Evolutionary conservation across 30 jellyfish, hydroid and myxozoan genomes (phyloP).

Genomic region (Calvadosia cruxmelitensis): DNA sequence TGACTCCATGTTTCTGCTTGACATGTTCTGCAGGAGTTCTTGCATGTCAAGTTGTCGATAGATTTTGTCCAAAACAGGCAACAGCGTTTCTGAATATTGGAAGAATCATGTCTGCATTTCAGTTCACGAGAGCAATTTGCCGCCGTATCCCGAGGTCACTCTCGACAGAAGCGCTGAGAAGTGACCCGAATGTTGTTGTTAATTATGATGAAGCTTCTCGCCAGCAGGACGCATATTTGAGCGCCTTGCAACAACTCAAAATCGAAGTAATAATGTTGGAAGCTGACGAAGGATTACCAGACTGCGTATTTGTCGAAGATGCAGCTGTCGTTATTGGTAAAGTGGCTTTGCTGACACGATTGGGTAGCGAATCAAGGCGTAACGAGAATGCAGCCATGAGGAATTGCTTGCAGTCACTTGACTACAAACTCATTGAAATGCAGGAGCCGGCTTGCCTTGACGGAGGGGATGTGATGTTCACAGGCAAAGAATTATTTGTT

Average conservation of each 20-base stretch:
- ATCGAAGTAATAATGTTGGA: slow-evolving; percentile 42
- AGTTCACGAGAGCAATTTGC: slow-evolving; percentile 57
- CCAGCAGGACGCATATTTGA: slow-evolving; percentile 25
- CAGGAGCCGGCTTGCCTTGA: slow-evolving; percentile 64
- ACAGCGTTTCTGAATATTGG: too few species aligned
- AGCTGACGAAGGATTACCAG: slow-evolving; percentile 84
- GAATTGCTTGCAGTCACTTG: slow-evolving; percentile 4
- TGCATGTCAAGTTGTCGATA: too few species aligned
- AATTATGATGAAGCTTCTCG: slow-evolving; percentile 33
- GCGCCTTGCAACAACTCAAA: slow-evolving; percentile 34
- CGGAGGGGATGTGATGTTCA: slow-evolving; percentile 92
- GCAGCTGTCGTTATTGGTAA: slow-evolving; percentile 66
- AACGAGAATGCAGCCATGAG: slow-evolving; percentile 23
- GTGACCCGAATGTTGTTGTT: slow-evolving; percentile 14
- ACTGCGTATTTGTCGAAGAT: slow-evolving; percentile 89
- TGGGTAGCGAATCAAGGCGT: slow-evolving; percentile 48
- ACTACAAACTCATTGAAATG: slow-evolving; percentile 25
- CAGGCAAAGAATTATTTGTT: slow-evolving; percentile 81
- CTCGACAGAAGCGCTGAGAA: slow-evolving; percentile 43
- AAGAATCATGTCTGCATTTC: too few species aligned
- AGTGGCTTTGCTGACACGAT: slow-evolving; percentile 53
- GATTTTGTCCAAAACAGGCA: too few species aligned
- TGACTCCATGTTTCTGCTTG: too few species aligned
- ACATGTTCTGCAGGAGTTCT: too few species aligned
- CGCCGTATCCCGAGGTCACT: slow-evolving; percentile 60